These are phyloP conservation scores for Martes martes DNA, from an alignment of 2,113 vertebrate species.

Conservation along the genomic window DNA sequence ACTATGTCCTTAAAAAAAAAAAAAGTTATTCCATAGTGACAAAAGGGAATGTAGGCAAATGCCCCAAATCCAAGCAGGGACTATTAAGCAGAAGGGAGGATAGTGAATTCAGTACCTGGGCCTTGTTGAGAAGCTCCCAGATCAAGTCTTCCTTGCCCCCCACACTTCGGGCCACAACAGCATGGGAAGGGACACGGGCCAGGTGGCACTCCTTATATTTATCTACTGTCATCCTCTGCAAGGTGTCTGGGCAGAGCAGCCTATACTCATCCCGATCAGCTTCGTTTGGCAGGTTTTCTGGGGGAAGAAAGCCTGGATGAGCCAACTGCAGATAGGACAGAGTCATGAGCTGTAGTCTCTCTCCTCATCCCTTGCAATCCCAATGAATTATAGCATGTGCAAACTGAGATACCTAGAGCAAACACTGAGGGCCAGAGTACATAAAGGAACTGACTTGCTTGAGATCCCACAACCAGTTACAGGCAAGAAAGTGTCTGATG, in stretches of 20 bases:
- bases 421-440: background rate
- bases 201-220: conserved; percentile 84
- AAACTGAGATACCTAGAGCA: background rate
- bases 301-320: background rate
- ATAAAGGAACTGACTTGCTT: background rate
- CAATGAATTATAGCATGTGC: background rate
- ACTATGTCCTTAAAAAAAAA: background rate
- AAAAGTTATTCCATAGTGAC: background rate
- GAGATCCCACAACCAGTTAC: background rate
- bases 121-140: conserved; percentile 81
- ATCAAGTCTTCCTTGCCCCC: conserved; percentile 81
- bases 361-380: background rate
- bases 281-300: conserved; percentile 61
- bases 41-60: background rate
- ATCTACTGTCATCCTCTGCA: conserved; percentile 79
- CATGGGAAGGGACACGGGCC: conserved; percentile 86
- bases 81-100: background rate
- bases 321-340: rapidly evolving
- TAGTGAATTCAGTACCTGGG: conserved; percentile 75
- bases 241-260: conserved; percentile 89
- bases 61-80: background rate
- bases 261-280: conserved; percentile 83
- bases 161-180: conserved; percentile 87
- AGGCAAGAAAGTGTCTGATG: background rate
- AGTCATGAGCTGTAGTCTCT: background rate